phyloP scores from a whole-genome alignment of 2,888 invertebrate genomes.

The Phragmatobia fuliginosa region DNA sequence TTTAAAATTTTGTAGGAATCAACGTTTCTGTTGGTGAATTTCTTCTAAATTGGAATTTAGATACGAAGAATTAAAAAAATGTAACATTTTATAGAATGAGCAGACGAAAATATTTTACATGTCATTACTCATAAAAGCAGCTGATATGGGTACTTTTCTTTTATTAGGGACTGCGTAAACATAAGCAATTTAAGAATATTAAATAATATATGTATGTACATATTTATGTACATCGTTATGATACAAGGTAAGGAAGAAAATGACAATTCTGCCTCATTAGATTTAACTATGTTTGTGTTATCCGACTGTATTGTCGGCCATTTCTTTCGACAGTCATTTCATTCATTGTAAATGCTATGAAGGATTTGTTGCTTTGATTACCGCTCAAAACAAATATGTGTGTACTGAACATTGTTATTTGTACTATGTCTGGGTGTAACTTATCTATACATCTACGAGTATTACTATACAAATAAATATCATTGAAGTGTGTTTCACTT shows the following conservation, averaged over 20 bases:
- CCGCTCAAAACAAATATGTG: too few species aligned
- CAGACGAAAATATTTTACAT: background rate
- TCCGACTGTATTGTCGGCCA: background rate
- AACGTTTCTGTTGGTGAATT: too few species aligned
- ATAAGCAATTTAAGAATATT: background rate
- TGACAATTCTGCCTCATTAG: conserved; percentile 17
- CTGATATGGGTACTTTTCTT: conserved; percentile 5
- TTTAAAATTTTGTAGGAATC: background rate
- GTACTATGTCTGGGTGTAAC: too few species aligned
- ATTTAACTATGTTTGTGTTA: background rate
- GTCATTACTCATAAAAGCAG: background rate
- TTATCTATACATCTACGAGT: too few species aligned
- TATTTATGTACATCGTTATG: conserved; percentile 7
- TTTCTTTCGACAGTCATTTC: background rate
- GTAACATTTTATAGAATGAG: background rate
- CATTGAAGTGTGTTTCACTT: too few species aligned
- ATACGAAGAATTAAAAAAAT: too few species aligned
- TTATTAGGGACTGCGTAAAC: too few species aligned
- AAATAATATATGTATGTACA: too few species aligned
- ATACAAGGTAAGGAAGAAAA: conserved; percentile 11
- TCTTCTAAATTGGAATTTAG: too few species aligned
- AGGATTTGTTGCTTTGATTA: too few species aligned
- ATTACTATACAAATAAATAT: too few species aligned
- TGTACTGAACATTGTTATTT: too few species aligned
- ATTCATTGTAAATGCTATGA: background rate